Conservation (phyloP, 64 coral and sea anemone species). For the Montipora efflorescens region DNA sequence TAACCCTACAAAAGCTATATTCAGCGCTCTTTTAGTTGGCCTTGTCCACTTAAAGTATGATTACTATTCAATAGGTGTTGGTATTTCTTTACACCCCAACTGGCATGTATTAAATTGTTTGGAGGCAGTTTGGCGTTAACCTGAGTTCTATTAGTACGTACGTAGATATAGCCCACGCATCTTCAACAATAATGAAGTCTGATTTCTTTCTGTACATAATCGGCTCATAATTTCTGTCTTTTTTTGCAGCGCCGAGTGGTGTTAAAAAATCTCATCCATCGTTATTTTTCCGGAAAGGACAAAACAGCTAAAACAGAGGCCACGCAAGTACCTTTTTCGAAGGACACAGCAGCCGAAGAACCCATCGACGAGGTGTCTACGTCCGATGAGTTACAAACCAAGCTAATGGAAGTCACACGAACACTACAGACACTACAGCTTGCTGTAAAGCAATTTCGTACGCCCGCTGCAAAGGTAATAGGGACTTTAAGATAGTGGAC, state of each 20-base stretch:
- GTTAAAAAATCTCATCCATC: slow-evolving; percentile 44
- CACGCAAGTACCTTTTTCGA: background rate
- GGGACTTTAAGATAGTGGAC: too few relatives aligned
- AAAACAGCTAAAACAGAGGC: background rate
- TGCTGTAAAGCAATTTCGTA: slow-evolving; percentile 3
- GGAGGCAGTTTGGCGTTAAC: too few relatives aligned
- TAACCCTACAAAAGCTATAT: too few relatives aligned
- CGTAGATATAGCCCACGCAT: too few relatives aligned
- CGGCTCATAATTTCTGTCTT: background rate
- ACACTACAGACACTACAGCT: slow-evolving; percentile 33
- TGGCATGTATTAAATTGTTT: too few relatives aligned
- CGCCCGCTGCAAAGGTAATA: background rate
- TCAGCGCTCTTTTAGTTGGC: too few relatives aligned
- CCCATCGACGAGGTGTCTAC: background rate
- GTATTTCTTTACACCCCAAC: too few relatives aligned
- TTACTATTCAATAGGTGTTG: too few relatives aligned
- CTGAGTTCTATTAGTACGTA: too few relatives aligned
- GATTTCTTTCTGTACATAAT: too few relatives aligned
- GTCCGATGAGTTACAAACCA: background rate
- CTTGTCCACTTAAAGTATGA: too few relatives aligned
- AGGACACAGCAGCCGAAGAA: background rate
- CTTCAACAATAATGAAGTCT: too few relatives aligned
- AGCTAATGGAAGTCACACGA: slow-evolving; percentile 28
- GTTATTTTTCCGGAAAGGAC: slow-evolving; percentile 31
- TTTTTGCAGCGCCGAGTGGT: slow-evolving; percentile 21